phyloP scores from a whole-genome alignment of 2,113 vertebrate genomes.

The Dryoscopus gambensis region DNA sequence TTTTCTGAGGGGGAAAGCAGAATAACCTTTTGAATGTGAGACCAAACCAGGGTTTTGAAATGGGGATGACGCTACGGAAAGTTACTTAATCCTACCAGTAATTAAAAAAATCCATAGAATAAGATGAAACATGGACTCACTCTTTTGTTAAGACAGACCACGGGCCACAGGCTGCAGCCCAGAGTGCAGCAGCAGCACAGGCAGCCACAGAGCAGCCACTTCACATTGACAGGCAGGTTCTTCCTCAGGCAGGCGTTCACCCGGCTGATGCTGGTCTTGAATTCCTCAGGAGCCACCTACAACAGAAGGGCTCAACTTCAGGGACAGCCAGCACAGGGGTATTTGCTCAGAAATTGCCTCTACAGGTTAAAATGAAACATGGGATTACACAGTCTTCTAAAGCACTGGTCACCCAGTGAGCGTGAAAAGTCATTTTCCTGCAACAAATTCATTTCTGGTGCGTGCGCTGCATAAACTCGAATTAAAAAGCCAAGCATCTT shows the following conservation, averaged over 20 bases:
- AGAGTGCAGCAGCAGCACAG: conserved; percentile 98
- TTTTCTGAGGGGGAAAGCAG: background rate
- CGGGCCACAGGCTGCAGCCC: conserved; percentile 98
- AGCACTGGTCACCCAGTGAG: background rate
- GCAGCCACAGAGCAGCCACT: conserved; percentile 97
- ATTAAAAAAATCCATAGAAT: background rate
- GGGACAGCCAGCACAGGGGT: background rate
- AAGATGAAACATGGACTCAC: conserved; percentile 70
- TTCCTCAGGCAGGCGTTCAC: conserved; percentile 94
- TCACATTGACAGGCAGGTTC: conserved; percentile 94
- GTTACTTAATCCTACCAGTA: background rate
- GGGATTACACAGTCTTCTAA: background rate
- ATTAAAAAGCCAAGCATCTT: background rate
- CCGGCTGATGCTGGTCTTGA: conserved; percentile 92
- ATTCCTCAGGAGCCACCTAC: conserved; percentile 98
- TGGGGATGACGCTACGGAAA: fast-evolving
- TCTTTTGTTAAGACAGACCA: conserved; percentile 98
- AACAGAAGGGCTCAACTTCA: conserved; percentile 38
- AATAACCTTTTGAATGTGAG: background rate
- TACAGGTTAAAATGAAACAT: background rate
- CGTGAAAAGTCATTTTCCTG: background rate
- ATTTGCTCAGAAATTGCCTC: background rate
- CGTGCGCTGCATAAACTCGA: background rate
- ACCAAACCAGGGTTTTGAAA: background rate
- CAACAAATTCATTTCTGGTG: background rate